Base-by-base conservation (phyloP, 2,797 vertebrate genomes). In the Capromys pilorides region DNA sequence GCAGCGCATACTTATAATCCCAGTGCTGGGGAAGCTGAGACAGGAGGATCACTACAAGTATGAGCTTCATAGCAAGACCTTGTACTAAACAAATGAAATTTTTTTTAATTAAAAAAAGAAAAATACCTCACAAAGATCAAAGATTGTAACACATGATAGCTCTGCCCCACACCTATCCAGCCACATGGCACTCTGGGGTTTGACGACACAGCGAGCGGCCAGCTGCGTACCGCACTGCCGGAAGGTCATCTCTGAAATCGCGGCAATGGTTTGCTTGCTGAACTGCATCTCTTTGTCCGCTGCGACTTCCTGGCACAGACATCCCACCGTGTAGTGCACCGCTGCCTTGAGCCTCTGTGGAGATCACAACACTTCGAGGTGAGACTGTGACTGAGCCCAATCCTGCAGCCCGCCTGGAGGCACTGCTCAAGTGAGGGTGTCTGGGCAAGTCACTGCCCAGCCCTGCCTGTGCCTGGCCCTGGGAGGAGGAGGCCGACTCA, bases 311-410 rank as follows among this genome's bases (percentile, higher is more conserved):
- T 98, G 96, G 54, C 99, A 99, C 13, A 99, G 95, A 8, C 97
- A 96, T 33, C 98, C 99, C 0, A 99, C 99, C 0, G 99, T 98
- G 54, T 98, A 99, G 97, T 99, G 99, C 2, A 99, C 98, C 0
- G 99, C 99, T 0, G 99, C 99, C 97, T 98, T 99, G 39, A 99
- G 97, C 96, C 98, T 99, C 99, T 99, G 2, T 0, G 33, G 41
- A 73, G 78, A 88, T 3, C 81, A 49, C 54, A 84, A 45, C 8
- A 57, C n/a, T 59, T 73, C 62, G 1, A 57, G 54, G 36, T 83
- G 28, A 81, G 84, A 10, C 0, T 62, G 45, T 2, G 4, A 22
- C 41, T 49, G 41, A 45, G 26, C 41, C 24, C 6, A 0, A 0
- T 41, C 36, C 36, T 9, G 18, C 24, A 36, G 67, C 67, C 36